These are phyloP conservation scores for Cepaea hortensis DNA, from an alignment of 2,888 invertebrate genomes.

Conservation along the genomic window DNA sequence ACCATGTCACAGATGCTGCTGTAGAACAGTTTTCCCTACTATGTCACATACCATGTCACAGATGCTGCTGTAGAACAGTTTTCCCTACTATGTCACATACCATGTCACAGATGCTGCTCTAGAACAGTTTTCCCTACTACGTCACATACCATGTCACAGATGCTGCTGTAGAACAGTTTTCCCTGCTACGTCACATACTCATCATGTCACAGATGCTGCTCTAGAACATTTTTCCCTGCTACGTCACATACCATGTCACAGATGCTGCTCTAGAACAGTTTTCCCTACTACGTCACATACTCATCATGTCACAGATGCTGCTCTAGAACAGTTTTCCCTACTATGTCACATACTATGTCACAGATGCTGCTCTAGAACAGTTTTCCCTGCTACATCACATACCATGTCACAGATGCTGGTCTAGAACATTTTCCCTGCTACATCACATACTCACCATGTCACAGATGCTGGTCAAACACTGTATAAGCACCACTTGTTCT, in stretches of 20 bases:
- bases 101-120: too few relatives aligned
- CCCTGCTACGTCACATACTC: background rate
- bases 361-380: too few relatives aligned
- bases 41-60: too few relatives aligned
- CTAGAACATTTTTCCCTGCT: background rate
- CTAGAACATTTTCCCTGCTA: too few relatives aligned
- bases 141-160: background rate
- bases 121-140: too few relatives aligned
- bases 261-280: too few relatives aligned
- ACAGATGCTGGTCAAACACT: slow-evolving; percentile 73
- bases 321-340: background rate
- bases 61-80: background rate
- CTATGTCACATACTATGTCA: too few relatives aligned
- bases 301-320: background rate
- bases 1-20: too few relatives aligned
- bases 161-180: background rate
- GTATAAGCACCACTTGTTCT: slow-evolving; percentile 74
- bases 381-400: too few relatives aligned
- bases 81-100: background rate
- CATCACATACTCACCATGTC: slow-evolving; percentile 69
- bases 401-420: too few relatives aligned
- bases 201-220: background rate
- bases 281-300: background rate
- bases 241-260: too few relatives aligned
- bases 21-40: too few relatives aligned